Base-by-base conservation (phyloP, 2,797 vertebrate genomes). In the Distichodus sexfasciatus region DNA sequence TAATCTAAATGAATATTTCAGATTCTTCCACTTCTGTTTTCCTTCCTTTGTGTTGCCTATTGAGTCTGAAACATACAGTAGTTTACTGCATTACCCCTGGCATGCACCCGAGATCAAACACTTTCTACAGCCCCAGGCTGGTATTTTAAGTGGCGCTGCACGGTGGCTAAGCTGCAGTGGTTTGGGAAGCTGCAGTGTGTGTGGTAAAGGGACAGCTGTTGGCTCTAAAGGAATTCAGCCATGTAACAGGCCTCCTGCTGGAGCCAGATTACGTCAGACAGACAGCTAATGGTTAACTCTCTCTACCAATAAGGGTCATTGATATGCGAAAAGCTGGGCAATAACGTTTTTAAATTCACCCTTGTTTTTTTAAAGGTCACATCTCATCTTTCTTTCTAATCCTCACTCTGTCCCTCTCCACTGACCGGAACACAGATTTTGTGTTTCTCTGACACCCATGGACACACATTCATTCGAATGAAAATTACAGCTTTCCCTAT, bases 171-270 rank as follows among this genome's bases (percentile, higher is more conserved):
- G 55, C 35, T 46, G 57, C 66, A 65, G 50, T 44, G 58, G 60
- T 62, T 64, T n/a, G n/a, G n/a, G n/a, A n/a, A n/a, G n/a, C 35
- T 26, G 35, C 66, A 50, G 7, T 63, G 66, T 78, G 66, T 79
- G 76, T 83, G 71, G 66, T 15, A 65, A 6, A 71, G 44, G 57
- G 64, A 61, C 72, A 75, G 76, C 62, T 78, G 67, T 57, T 62
- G 57, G 63, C 63, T 41, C 6, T 48, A 31, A 35, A 29, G 29
- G 36, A 51, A 63, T 58, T 51, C 44, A 46, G 31, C 19, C 35
- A 36, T 69, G 29, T 29, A 41, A 67, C 14, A 9, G 38, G 4
- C 64, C 60, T 44, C 66, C 66, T 51, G 60, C 14, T n/a, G 23
- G 67, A 21, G 60, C 60, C 40, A 26, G 44, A 69, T 75, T 75